Evolutionary conservation across 2,888 invertebrate genomes (phyloP).

Genomic region (Andrena flavipes): DNA sequence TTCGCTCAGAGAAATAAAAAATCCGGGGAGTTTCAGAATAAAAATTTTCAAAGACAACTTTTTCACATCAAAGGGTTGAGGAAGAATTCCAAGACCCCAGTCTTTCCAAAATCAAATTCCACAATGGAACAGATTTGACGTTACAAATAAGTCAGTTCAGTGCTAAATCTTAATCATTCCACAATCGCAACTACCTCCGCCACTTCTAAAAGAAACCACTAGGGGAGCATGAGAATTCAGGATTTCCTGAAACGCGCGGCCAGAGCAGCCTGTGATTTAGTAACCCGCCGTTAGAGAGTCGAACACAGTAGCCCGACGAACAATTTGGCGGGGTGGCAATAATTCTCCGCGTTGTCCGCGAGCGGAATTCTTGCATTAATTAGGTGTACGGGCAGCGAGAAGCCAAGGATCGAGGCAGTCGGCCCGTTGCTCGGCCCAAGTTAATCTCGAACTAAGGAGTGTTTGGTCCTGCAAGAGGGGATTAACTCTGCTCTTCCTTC

Average conservation of each 20-base stretch:
- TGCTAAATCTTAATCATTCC: neutral
- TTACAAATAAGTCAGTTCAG: too few relatives aligned
- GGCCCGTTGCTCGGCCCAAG: slow-evolving; percentile 54
- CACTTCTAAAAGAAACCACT: neutral
- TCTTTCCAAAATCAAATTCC: too few relatives aligned
- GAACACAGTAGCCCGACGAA: slow-evolving; percentile 34
- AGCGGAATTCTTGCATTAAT: slow-evolving; percentile 56
- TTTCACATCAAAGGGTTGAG: neutral
- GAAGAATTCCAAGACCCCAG: too few relatives aligned
- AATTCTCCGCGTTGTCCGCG: slow-evolving; percentile 39
- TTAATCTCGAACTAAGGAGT: slow-evolving; percentile 77
- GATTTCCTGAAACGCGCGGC: slow-evolving; percentile 15
- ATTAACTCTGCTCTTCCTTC: slow-evolving; percentile 67
- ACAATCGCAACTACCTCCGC: neutral
- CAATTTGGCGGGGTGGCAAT: slow-evolving; percentile 37
- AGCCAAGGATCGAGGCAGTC: slow-evolving; percentile 54
- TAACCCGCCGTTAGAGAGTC: slow-evolving; percentile 27
- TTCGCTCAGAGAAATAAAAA: too few relatives aligned
- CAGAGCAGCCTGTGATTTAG: slow-evolving; percentile 30
- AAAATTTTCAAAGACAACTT: too few relatives aligned
- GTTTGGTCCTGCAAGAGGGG: slow-evolving; percentile 74
- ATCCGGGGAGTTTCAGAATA: too few relatives aligned
- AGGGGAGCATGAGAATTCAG: slow-evolving; percentile 9
- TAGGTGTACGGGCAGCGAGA: slow-evolving; percentile 39
- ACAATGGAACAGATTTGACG: too few relatives aligned